Evolutionary conservation across 2,113 vertebrate genomes (phyloP).

Genomic region (Hiodon alosoides): DNA sequence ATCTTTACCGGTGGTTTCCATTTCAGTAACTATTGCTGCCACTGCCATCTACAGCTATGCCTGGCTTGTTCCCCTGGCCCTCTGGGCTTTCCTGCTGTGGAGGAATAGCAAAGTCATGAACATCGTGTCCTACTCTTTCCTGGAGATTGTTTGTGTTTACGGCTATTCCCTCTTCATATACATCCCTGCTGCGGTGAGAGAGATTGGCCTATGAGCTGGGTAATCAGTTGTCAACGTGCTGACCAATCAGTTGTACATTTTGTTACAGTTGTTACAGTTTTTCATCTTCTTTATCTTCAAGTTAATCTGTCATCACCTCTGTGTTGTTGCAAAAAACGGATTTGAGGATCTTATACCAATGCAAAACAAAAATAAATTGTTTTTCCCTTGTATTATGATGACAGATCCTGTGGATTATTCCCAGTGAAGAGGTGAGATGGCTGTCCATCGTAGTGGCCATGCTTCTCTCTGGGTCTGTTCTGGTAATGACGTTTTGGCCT

Average conservation of each 20-base stretch:
- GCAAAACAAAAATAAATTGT: not conserved
- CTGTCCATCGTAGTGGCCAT: constrained; percentile 74
- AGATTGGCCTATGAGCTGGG: not conserved
- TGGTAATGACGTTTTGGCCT: constrained; percentile 92
- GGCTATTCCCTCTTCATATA: constrained; percentile 93
- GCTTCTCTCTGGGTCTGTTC: constrained; percentile 82
- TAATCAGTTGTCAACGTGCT: too few relatives aligned
- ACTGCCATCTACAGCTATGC: constrained; percentile 87
- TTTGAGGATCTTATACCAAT: not conserved
- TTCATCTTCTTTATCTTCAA: not conserved
- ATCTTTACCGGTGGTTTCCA: constrained; percentile 7
- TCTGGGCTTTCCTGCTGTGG: constrained; percentile 93
- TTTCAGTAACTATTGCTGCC: constrained; percentile 87
- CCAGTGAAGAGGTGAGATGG: constrained; percentile 76
- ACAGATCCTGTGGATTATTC: constrained; percentile 87
- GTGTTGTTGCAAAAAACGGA: too few relatives aligned
- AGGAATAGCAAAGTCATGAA: constrained; percentile 85
- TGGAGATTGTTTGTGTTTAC: constrained; percentile 93
- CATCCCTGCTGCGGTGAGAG: constrained; percentile 87
- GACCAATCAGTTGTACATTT: too few relatives aligned
- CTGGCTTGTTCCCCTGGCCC: constrained; percentile 84
- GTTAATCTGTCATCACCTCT: not conserved
- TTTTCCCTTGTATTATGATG: constrained; percentile 16
- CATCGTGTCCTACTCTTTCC: constrained; percentile 86
- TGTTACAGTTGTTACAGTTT: too few relatives aligned